A percentile compares a stretch with the other conserved stretches of the same genome.
Evolutionary conservation across 2,113 vertebrate genomes (phyloP).

Genomic region (Ictalurus furcatus): DNA sequence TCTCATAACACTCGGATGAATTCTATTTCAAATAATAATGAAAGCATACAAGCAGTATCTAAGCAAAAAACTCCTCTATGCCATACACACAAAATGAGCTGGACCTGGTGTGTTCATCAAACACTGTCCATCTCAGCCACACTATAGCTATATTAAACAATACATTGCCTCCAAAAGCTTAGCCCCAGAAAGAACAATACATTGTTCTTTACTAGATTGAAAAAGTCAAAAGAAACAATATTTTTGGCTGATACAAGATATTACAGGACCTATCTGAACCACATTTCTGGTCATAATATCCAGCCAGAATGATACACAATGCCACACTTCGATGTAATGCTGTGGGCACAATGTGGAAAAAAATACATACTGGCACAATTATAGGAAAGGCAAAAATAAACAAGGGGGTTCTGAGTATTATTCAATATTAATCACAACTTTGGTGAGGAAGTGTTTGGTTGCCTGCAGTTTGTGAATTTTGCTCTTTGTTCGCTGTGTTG

Average conservation of each 20-base stretch:
- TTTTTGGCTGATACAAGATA: neutral
- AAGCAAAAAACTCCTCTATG: neutral
- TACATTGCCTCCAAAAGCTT: neutral
- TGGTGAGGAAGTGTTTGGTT: neutral
- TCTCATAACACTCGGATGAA: neutral
- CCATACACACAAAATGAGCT: neutral
- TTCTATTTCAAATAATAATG: neutral
- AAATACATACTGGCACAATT: conserved; percentile 25
- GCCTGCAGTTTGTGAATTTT: neutral
- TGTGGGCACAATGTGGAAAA: conserved; percentile 25
- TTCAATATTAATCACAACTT: neutral
- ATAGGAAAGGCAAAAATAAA: conserved; percentile 46
- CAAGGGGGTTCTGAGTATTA: neutral
- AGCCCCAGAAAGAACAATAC: conserved; percentile 45
- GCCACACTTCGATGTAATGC: conserved; percentile 40
- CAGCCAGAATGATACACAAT: conserved; percentile 56
- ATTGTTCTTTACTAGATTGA: conserved; percentile 51
- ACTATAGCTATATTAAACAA: conserved; percentile 47
- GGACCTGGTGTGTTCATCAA: neutral
- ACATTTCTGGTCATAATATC: conserved; percentile 45
- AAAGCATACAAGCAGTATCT: neutral
- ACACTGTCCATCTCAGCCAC: conserved; percentile 27
- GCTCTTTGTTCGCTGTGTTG: neutral
- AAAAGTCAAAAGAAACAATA: neutral
- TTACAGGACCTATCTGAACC: neutral